phyloP scores from a whole-genome alignment of 2,797 vertebrate species.

The Carcharodon carcharias region DNA sequence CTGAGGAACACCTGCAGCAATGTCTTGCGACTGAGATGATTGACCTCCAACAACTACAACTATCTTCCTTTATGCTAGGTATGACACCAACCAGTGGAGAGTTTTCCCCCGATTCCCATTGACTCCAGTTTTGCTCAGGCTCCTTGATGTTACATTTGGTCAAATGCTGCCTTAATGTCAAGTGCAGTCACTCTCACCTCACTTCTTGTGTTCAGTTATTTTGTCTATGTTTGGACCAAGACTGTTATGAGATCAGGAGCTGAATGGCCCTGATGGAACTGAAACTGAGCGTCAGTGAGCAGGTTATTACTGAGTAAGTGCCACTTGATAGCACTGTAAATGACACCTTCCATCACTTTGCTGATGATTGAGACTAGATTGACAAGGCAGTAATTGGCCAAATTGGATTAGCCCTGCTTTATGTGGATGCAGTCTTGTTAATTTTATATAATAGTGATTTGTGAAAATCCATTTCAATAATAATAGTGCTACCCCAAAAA shows the following conservation, averaged over 20 bases:
- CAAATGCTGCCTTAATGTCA: neutral
- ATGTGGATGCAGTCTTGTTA: neutral
- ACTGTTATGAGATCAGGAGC: neutral
- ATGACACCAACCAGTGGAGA: neutral
- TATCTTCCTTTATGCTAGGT: no score
- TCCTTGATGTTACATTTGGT: neutral
- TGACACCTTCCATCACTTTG: no score
- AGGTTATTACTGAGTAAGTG: neutral
- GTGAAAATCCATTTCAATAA: neutral
- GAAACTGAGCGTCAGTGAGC: neutral
- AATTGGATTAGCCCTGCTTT: neutral
- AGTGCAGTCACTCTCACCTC: neutral
- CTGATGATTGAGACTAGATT: neutral
- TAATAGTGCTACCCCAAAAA: neutral
- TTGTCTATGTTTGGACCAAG: no score
- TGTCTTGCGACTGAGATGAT: neutral
- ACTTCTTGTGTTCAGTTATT: neutral
- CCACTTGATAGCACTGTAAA: neutral
- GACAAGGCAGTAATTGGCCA: neutral
- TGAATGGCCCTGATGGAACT: neutral
- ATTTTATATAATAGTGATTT: neutral
- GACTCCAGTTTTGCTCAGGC: neutral
- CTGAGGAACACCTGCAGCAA: neutral
- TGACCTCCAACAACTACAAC: no score
- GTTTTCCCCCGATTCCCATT: neutral